Evolutionary conservation across 1,140 invertebrate genomes (phyloP), one percentile per base, ranked within the genome.

Genomic region (Prorops nasuta): DNA sequence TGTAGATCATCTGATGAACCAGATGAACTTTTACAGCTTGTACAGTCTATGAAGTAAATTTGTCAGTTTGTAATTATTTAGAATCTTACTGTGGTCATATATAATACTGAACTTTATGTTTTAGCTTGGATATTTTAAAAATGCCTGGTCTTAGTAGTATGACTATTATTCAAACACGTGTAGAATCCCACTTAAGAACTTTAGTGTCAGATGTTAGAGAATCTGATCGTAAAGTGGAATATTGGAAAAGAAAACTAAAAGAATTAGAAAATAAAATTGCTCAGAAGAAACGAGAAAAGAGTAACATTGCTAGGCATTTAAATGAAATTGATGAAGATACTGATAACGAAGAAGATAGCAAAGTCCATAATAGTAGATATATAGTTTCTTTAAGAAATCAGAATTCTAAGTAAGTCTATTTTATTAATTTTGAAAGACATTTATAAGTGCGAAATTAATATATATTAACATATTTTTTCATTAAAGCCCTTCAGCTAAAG

Each of bases 21-120:
- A 24, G 69, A 74, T 59, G 43, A 43, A 35, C 71, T 73, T 34
- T 53, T 48, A 1, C 54, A 54, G 48, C 34, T 70, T n/a, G 46
- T 72, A 34, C 47, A 57, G 35, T 57, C 56, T 31, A 47, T 69
- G 9, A 58, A 64, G 66, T 68, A 57, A 63, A 58, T 45, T 40
- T 37, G 39, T 56, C 21, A n/a, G 14, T 42, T 8, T 15, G 28
- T 44, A 31, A 15, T 42, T 47, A 24, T n/a, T 31, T 49, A 16
- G 0, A 4, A 35, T n/a, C n/a, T n/a, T n/a, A n/a, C n/a, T n/a
- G n/a, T n/a, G n/a, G n/a, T n/a, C n/a, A n/a, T n/a, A n/a, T n/a
- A n/a, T n/a, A n/a, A n/a, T n/a, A n/a, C n/a, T n/a, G n/a, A n/a
- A n/a, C n/a, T n/a, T n/a, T n/a, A n/a, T n/a, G n/a, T 63, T 55